phyloP scores from a whole-genome alignment of 2,113 vertebrate genomes.

The Chloebia gouldiae region DNA sequence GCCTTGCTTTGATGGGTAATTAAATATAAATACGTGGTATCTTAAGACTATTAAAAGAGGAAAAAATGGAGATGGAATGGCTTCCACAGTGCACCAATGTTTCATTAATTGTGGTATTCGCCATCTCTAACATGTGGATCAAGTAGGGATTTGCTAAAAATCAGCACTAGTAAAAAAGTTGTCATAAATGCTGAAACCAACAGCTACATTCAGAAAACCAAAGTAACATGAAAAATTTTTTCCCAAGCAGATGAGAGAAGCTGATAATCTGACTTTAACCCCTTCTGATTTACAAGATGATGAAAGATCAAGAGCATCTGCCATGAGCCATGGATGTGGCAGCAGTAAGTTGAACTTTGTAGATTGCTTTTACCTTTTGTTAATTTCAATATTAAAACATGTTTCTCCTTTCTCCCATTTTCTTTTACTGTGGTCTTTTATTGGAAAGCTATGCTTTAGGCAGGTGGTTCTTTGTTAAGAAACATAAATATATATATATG shows the following conservation, averaged over 20 bases:
- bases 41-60: background rate
- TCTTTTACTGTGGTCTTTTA: background rate
- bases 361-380: background rate
- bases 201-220: background rate
- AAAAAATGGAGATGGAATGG: background rate
- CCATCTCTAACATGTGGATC: background rate
- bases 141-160: background rate
- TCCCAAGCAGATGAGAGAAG: constrained; percentile 74
- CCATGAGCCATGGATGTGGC: constrained; percentile 73
- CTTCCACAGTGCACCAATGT: background rate
- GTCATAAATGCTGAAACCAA: background rate
- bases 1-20: background rate
- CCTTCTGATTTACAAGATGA: constrained; percentile 75
- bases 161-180: background rate
- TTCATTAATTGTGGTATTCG: background rate
- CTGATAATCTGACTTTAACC: constrained; percentile 74
- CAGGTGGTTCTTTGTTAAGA: background rate
- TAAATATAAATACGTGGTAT: background rate
- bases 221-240: background rate
- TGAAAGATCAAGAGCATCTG: constrained; percentile 71
- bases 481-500: background rate
- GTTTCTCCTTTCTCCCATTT: background rate
- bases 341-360: constrained; percentile 78
- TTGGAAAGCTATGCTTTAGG: background rate
- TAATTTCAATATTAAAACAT: background rate